phyloP scores from a whole-genome alignment of 2,888 invertebrate species.

The Epirrhoe tristata region DNA sequence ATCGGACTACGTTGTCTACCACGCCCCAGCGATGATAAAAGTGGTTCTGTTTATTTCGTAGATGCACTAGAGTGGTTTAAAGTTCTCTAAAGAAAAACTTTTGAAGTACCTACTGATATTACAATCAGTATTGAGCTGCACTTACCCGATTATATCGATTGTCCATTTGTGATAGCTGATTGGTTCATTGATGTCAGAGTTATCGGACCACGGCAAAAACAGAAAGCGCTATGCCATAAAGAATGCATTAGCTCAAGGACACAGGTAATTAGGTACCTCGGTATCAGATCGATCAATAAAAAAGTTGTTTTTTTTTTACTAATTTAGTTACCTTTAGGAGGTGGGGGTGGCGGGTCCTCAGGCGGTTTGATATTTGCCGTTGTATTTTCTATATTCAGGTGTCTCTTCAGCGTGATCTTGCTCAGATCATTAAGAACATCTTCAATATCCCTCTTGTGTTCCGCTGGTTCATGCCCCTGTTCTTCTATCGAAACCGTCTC shows the following conservation, averaged over 20 bases:
- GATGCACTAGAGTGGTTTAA: no score
- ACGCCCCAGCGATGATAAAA: no score
- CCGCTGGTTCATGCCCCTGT: slow-evolving; percentile 67
- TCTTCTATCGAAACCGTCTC: slow-evolving; percentile 62
- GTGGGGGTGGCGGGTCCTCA: slow-evolving; percentile 65
- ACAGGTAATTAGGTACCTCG: neutral
- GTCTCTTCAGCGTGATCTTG: slow-evolving; percentile 79
- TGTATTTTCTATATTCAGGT: slow-evolving; percentile 77
- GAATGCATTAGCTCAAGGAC: neutral
- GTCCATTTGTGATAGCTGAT: no score
- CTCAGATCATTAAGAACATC: slow-evolving; percentile 78
- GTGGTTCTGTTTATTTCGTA: no score
- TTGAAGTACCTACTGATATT: no score
- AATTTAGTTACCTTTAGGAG: slow-evolving; percentile 55
- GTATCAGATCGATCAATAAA: neutral
- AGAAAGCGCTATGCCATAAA: no score
- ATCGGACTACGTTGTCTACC: no score
- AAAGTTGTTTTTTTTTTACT: neutral
- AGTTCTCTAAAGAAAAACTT: no score
- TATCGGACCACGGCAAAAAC: no score
- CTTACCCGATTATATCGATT: no score
- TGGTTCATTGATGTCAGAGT: no score
- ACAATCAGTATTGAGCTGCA: no score
- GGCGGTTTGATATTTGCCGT: slow-evolving; percentile 78
- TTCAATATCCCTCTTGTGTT: slow-evolving; percentile 75